Evolutionary conservation across 1,140 invertebrate genomes (phyloP), one percentile per base, ranked within the genome.

Genomic region (Drosophila carrolli): DNA sequence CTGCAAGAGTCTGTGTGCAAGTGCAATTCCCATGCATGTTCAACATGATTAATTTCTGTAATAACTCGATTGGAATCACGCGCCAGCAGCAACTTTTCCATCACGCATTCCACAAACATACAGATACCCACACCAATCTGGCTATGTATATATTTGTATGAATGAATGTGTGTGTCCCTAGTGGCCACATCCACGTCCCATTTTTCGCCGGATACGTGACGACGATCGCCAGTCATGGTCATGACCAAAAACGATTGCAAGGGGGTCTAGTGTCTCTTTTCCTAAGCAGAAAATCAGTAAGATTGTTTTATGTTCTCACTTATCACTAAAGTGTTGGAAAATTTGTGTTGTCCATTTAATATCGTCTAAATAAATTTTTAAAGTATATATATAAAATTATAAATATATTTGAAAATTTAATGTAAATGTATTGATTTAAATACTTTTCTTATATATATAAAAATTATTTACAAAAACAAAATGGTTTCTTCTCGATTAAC

Each of bases 21-120:
- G 84, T 82, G 84, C 82, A 86, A 89, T 89, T 89, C 84, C 84
- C 86, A 89, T 89, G 80, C 84, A 89, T 89, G 85, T 89, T 89
- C 80, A 89, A 89, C 84, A 89, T 89, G 84, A 89, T 89, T 89
- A 89, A 89, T 89, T 89, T 89, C 77, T 89, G 84, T 89, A 89
- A 89, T 89, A 89, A 89, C 84, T 89, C 84, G 84, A 89, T 89
- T 89, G 84, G 84, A 89, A 89, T 89, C 85, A 89, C 84, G 85
- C 84, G 85, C 84, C 84, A 89, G 67, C 81, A 84, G 80, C 84
- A 89, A 84, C 84, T 85, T 89, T 89, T 89, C 80, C 84, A 89
- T 89, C 84, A 89, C 74, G 74, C 77, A 84, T 89, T 81, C 75
- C 80, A 75, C 82, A 67, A 67, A 71, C 78, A 78, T 59, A 43